These are phyloP conservation scores for Apocrypta bakeri DNA, from an alignment of 1,140 invertebrate species.

Conservation along the genomic window DNA sequence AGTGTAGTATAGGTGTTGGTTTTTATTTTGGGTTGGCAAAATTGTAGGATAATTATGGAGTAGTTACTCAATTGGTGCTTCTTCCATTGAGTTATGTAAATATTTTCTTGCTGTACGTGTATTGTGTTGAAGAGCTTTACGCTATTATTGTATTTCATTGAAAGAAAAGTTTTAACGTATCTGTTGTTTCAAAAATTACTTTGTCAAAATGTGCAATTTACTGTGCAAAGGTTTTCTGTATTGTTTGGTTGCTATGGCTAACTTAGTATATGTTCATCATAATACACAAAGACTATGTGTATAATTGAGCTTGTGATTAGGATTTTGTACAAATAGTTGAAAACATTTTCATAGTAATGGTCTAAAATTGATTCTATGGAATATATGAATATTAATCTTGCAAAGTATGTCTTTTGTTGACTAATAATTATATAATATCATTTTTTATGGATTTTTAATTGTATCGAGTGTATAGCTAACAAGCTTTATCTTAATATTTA, in stretches of 20 bases:
- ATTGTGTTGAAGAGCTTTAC: background rate
- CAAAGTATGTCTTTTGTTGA: background rate
- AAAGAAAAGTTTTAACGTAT: background rate
- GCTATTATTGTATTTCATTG: background rate
- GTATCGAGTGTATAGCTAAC: background rate
- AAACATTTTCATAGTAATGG: background rate
- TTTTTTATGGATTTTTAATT: background rate
- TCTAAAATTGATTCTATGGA: background rate
- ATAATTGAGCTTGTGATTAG: background rate
- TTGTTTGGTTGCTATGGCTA: background rate
- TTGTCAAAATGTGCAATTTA: background rate
- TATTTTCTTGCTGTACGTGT: background rate
- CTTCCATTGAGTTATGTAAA: background rate
- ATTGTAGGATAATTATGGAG: background rate
- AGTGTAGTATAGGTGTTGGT: background rate
- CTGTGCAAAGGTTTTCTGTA: background rate
- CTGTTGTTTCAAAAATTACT: background rate
- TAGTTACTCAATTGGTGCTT: background rate
- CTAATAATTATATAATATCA: background rate
- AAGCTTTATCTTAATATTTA: no score
- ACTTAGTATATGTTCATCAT: background rate
- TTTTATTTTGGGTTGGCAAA: background rate
- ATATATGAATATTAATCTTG: background rate
- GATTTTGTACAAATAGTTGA: background rate
- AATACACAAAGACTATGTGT: background rate